Evolutionary conservation across 2,888 invertebrate species (phyloP).

Genomic region (Diloba caeruleocephala): DNA sequence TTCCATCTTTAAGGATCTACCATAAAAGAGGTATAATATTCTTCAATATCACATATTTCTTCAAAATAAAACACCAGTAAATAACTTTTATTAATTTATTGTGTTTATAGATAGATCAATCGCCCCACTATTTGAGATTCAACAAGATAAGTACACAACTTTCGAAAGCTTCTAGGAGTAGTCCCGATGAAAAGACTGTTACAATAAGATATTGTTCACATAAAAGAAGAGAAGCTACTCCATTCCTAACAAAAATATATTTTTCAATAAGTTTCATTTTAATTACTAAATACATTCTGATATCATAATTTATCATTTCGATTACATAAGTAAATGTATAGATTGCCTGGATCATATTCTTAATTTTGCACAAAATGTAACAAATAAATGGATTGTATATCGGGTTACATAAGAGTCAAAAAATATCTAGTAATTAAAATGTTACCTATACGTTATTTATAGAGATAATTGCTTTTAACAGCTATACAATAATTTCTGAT

Average conservation of each 20-base stretch:
- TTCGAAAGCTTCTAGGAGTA: conserved; percentile 67
- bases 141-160: conserved; percentile 78
- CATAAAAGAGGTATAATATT: no score
- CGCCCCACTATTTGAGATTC: conserved; percentile 75
- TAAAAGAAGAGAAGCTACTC: conserved; percentile 61
- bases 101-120: conserved; percentile 71
- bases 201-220: conserved; percentile 41
- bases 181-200: conserved; percentile 37
- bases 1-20: no score
- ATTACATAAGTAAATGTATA: background rate
- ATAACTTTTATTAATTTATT: conserved; percentile 71
- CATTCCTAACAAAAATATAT: conserved; percentile 83
- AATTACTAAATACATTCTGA: conserved; percentile 34
- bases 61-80: conserved; percentile 59
- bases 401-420: no score
- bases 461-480: conserved; percentile 59
- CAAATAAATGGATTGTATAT: no score
- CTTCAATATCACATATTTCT: background rate
- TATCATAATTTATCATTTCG: background rate
- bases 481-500: conserved; percentile 68
- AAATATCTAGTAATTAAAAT: conserved; percentile 36
- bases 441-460: conserved; percentile 45
- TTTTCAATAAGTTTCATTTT: conserved; percentile 47
- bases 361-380: background rate
- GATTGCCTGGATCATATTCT: background rate